Evolutionary conservation across 2,113 vertebrate species (phyloP).

Genomic region (Bos taurus): ARS-UCD2.0 NC_037338.1:71505001-71505500

Average conservation of each 20-base stretch:
- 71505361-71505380: not conserved
- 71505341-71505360: not conserved
- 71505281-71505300: not conserved
- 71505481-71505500: not conserved
- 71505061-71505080: not conserved
- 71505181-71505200: not conserved
- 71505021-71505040: conserved; percentile 24
- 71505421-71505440: not conserved
- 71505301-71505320: not conserved
- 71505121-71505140: not conserved
- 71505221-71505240: conserved; percentile 18
- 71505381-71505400: not conserved
- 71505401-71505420: not conserved
- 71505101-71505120: not conserved
- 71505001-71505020: conserved; percentile 83
- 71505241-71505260: not conserved
- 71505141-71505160: not conserved
- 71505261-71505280: conserved; percentile 1
- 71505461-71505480: not conserved
- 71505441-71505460: not conserved
- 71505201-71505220: not conserved
- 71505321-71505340: not conserved
- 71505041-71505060: conserved; percentile 29
- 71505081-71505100: not conserved
- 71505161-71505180: not conserved